A percentile compares a stretch with the other conserved stretches of the same genome.
These are phyloP conservation scores for Melipona beecheii DNA, from an alignment of 2,888 invertebrate genomes.

Conservation along the genomic window DNA sequence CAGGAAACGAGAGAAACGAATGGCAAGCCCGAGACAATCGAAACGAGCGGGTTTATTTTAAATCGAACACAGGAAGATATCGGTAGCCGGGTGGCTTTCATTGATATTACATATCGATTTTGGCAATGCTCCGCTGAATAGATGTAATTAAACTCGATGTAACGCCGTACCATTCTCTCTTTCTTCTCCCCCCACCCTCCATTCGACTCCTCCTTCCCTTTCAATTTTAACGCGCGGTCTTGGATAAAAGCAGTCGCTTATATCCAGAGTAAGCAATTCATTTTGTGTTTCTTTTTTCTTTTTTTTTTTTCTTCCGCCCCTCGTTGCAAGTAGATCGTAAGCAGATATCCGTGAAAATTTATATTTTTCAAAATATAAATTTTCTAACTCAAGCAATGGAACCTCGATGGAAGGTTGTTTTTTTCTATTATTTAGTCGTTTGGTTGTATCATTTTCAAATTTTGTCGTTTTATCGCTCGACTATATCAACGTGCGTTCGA, in stretches of 20 bases:
- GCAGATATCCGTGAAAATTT: too few relatives aligned
- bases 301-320: too few relatives aligned
- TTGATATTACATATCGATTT: constrained; percentile 52
- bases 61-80: constrained; percentile 7
- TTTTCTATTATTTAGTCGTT: too few relatives aligned
- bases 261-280: too few relatives aligned
- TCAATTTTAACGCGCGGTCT: neutral
- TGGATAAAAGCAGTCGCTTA: neutral
- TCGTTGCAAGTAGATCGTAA: too few relatives aligned
- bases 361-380: too few relatives aligned
- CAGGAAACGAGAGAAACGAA: neutral
- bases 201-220: neutral
- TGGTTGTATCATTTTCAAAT: too few relatives aligned
- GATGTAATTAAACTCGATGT: constrained; percentile 39
- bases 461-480: too few relatives aligned
- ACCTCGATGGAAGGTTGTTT: too few relatives aligned
- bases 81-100: constrained; percentile 22
- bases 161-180: constrained; percentile 6
- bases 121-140: constrained; percentile 26
- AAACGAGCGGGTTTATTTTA: constrained; percentile 16
- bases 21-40: neutral
- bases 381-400: too few relatives aligned
- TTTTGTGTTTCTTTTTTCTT: neutral
- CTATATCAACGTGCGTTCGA: too few relatives aligned
- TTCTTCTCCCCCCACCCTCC: neutral